Base-by-base conservation (phyloP, 2,113 vertebrate genomes). In the Myotis yumanensis region DNA sequence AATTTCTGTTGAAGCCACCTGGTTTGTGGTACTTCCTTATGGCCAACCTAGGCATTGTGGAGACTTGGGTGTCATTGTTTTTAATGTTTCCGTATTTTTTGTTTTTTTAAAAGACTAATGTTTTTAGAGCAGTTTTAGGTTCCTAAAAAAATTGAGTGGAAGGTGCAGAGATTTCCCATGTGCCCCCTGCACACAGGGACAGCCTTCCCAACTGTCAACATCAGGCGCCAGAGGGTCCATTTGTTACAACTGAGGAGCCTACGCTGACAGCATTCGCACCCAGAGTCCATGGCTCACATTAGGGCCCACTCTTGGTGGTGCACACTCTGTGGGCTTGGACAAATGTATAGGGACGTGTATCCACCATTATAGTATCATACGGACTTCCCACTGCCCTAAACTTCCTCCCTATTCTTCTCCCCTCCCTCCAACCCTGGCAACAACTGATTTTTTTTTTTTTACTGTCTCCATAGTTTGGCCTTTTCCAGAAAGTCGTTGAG, bases 51-150 rank as follows among this genome's bases (percentile, higher is more conserved):
- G 48, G 68, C 18, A 54, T n/a, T 8, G 0, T 30, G 9, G 46
- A 37, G 35, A 66, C 43, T 4, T 77, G 59, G 25, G n/a, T 17
- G 71, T 62, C 22, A 0, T 28, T 80, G 35, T 85, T 92, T 71
- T 90, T 89, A 48, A 57, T 43, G 30, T 46, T 69, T 22, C 76
- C 28, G 25, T 23, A 18, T 22, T 86, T 89, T 82, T 57, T 84
- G 37, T 40, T 62, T 86, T 54, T 83, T 76, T 72, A 4, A 9
- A 80, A 69, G 52, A 40, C 48, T 28, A 43, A 5, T 52, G 25
- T 32, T 94, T 90, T 79, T 64, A 69, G 62, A 90, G 40, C 52
- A 86, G 93, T 71, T 69, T 79, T 51, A 86, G 52, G 40, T 86
- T 71, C 30, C 77, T 8, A 90, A 51, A 15, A 59, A 71, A 86